Evolutionary conservation across 2,113 vertebrate genomes (phyloP).

Genomic region (Grallaria varia): DNA sequence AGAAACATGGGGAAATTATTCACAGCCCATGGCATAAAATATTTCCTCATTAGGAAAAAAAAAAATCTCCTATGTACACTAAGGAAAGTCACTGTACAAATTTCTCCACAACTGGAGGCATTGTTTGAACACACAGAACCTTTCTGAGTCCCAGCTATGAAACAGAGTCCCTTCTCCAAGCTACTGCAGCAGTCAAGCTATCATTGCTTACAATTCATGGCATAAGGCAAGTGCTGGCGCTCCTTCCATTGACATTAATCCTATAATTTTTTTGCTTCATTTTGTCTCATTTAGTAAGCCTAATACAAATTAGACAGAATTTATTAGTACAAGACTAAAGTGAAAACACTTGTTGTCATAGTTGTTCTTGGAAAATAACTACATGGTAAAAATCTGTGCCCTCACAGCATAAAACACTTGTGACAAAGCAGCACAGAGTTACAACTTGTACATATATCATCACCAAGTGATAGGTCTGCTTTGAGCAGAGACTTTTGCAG

Average conservation of each 20-base stretch:
- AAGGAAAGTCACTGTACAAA: background rate
- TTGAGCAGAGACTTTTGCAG: background rate
- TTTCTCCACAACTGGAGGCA: background rate
- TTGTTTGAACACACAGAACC: background rate
- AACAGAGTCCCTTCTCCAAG: too few species aligned
- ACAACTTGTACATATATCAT: background rate
- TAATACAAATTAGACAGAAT: background rate
- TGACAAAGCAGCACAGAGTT: background rate
- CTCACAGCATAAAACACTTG: background rate
- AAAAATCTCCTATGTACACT: background rate
- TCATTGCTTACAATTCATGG: background rate
- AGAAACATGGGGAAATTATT: background rate
- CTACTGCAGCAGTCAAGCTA: background rate
- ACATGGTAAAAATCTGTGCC: background rate
- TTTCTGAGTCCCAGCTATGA: background rate
- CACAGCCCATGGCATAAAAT: background rate
- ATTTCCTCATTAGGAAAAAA: background rate
- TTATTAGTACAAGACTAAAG: background rate
- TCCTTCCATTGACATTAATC: background rate
- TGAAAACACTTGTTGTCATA: background rate
- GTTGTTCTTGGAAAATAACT: background rate
- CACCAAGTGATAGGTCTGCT: background rate
- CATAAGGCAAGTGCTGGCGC: background rate
- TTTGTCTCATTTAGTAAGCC: slow-evolving; percentile 3
- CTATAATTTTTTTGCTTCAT: background rate